Percentiles rank a stretch among this genome's conserved stretches.
Conservation (phyloP, 2,113 vertebrate species). For the Holacanthus passer region DNA sequence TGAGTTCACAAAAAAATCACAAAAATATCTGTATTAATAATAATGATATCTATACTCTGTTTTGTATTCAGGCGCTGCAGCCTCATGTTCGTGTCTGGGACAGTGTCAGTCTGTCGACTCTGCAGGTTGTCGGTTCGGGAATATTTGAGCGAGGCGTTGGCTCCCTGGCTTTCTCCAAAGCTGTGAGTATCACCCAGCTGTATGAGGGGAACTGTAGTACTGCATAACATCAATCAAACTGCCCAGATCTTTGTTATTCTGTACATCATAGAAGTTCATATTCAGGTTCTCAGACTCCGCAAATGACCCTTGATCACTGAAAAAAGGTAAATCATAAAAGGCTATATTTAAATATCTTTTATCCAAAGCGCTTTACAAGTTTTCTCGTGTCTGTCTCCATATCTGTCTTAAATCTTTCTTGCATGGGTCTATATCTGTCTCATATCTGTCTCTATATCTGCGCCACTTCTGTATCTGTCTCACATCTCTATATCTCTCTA, state of each 20-base stretch:
- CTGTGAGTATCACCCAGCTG: constrained; percentile 85
- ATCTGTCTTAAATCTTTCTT: no score
- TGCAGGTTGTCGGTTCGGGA: constrained; percentile 92
- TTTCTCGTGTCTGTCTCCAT: no score
- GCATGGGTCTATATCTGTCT: no score
- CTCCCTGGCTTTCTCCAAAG: constrained; percentile 96
- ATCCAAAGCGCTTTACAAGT: no score
- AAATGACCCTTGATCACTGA: neutral
- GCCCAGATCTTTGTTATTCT: no score
- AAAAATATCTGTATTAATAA: no score
- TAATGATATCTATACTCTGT: neutral
- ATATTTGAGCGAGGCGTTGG: constrained; percentile 97
- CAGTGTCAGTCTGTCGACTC: constrained; percentile 92
- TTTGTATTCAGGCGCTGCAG: constrained; percentile 87
- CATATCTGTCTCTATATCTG: no score
- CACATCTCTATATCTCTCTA: no score
- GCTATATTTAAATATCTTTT: no score
- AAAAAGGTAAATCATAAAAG: neutral
- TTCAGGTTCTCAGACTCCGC: neutral
- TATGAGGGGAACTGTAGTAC: constrained; percentile 23
- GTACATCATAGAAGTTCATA: neutral
- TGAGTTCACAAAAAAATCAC: no score
- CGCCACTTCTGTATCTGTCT: no score
- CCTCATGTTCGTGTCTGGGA: constrained; percentile 98
- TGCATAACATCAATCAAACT: neutral